Percentiles rank a stretch among this genome's conserved stretches.
Evolutionary conservation across 2,888 invertebrate genomes (phyloP).

Genomic region (Drosophila histrio): DNA sequence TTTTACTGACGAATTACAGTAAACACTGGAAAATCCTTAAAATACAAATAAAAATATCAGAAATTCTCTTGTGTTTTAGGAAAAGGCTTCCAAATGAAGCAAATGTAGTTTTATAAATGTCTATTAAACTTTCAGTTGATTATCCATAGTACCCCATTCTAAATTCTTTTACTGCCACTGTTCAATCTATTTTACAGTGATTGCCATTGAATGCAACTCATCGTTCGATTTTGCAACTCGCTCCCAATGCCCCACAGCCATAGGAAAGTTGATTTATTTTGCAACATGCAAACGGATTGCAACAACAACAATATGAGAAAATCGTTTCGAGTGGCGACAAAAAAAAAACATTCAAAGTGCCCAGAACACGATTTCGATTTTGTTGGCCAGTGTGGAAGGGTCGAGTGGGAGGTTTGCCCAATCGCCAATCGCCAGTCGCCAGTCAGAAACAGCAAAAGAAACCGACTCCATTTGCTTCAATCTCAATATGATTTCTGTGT

Average conservation of each 20-base stretch:
- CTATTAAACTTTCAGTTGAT: neutral
- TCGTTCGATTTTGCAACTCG: slow-evolving; percentile 57
- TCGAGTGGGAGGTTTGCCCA: neutral
- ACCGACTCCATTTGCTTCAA: neutral
- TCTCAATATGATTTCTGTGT: slow-evolving; percentile 2
- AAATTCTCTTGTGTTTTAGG: too few species aligned
- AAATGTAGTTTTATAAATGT: too few species aligned
- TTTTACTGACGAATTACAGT: too few species aligned
- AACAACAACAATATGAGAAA: slow-evolving; percentile 32
- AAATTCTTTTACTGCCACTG: neutral
- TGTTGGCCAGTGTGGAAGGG: slow-evolving; percentile 21
- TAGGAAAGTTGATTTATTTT: slow-evolving; percentile 70
- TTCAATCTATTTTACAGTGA: slow-evolving; percentile 31
- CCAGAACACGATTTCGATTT: slow-evolving; percentile 48
- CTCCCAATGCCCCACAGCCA: slow-evolving; percentile 35
- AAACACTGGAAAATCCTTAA: too few species aligned
- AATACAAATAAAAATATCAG: neutral
- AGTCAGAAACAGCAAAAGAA: slow-evolving; percentile 45
- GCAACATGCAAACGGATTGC: slow-evolving; percentile 62
- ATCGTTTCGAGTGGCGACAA: slow-evolving; percentile 51
- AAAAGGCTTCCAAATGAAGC: too few species aligned
- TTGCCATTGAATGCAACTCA: slow-evolving; percentile 64
- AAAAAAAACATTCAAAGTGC: slow-evolving; percentile 58
- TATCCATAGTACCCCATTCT: neutral
- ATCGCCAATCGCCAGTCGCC: neutral